Conservation (phyloP, 2,113 vertebrate genomes). For the Protobothrops mucrosquamatus region DNA sequence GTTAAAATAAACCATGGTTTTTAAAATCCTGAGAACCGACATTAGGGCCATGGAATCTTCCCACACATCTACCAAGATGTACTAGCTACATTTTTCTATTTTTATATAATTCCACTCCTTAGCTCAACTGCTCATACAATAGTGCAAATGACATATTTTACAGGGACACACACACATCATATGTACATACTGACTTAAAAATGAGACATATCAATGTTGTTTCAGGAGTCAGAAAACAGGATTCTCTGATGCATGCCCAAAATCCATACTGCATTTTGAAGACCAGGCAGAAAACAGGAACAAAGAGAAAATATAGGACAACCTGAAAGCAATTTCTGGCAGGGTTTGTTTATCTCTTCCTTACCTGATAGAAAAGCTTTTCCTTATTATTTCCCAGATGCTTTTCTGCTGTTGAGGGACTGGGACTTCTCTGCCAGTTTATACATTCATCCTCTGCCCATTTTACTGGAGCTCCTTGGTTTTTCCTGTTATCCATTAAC, state of each 20-base stretch:
- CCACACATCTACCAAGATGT: no score
- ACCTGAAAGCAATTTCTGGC: background rate
- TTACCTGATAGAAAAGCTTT: constrained; percentile 48
- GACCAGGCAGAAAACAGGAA: background rate
- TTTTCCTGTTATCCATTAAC: constrained; percentile 42
- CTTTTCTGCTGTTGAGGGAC: constrained; percentile 38
- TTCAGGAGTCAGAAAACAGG: background rate
- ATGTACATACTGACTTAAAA: background rate
- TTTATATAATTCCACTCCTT: background rate
- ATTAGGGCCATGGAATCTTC: background rate
- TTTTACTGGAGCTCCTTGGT: accelerated
- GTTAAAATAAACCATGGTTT: background rate
- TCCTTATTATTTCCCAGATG: constrained; percentile 47
- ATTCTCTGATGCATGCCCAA: background rate
- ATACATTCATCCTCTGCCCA: background rate
- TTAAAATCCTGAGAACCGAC: background rate
- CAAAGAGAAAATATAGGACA: background rate
- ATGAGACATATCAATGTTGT: background rate
- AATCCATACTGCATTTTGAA: background rate
- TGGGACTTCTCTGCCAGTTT: background rate
- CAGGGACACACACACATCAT: background rate
- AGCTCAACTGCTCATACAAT: background rate
- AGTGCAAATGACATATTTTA: background rate
- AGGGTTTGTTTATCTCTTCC: background rate
- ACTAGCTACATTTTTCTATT: background rate